Evolutionary conservation across 2,888 invertebrate genomes (phyloP).

Genomic region (Cephonodes hylas): DNA sequence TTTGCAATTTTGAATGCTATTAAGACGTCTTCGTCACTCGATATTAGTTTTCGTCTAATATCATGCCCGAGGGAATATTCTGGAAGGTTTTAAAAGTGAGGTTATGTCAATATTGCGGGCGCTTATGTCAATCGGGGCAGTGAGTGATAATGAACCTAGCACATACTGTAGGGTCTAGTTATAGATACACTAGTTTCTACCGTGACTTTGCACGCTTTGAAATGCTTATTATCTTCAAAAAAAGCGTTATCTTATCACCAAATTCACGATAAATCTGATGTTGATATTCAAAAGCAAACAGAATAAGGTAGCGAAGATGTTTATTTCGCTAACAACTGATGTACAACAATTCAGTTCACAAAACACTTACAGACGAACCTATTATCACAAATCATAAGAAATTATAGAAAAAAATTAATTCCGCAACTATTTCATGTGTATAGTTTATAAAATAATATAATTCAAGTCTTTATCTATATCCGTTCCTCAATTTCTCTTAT

Average conservation of each 20-base stretch:
- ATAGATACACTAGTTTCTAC: slow-evolving; percentile 9
- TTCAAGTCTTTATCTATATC: slow-evolving; percentile 57
- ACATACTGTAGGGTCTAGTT: slow-evolving; percentile 6
- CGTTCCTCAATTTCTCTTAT: slow-evolving; percentile 80
- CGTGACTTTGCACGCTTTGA: neutral
- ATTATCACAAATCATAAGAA: neutral
- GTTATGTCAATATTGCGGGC: neutral
- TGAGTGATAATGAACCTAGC: slow-evolving; percentile 1
- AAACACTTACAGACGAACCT: neutral
- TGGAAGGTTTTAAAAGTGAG: slow-evolving; percentile 6
- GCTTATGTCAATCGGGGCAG: neutral
- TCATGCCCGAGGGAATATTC: neutral
- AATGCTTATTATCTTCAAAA: neutral
- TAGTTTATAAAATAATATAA: neutral
- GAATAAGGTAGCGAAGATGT: neutral
- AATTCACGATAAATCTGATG: too few species aligned
- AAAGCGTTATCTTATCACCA: neutral
- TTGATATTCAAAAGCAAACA: neutral
- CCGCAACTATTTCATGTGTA: neutral
- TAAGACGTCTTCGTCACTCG: neutral
- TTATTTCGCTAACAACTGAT: neutral
- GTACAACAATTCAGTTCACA: neutral
- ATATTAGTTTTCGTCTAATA: neutral
- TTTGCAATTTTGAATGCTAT: slow-evolving; percentile 7
- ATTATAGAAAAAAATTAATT: neutral